phyloP scores from a whole-genome alignment of 2,797 vertebrate species.

The Cryptoprocta ferox region DNA sequence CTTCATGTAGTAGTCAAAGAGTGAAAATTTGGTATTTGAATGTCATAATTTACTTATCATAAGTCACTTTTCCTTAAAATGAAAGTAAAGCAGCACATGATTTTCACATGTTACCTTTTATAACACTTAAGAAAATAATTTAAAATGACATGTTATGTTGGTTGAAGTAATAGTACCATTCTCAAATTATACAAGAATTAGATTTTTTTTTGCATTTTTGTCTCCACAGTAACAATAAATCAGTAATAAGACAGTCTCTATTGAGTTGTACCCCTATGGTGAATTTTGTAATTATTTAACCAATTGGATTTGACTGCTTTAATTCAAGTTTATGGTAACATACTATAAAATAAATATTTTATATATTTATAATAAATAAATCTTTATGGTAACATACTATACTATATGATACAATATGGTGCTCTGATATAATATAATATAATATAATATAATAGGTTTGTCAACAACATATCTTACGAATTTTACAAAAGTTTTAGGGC shows the following conservation, averaged over 20 bases:
- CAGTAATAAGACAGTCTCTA: background rate
- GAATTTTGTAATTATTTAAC: background rate
- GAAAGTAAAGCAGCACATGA: background rate
- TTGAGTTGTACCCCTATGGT: background rate
- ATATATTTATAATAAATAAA: background rate
- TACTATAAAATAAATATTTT: background rate
- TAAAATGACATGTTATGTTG: background rate
- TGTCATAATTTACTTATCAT: background rate
- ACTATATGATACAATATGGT: background rate
- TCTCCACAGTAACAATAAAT: background rate
- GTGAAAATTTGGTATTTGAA: background rate
- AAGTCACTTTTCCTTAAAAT: background rate
- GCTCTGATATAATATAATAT: background rate
- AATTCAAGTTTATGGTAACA: background rate
- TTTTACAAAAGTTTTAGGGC: background rate
- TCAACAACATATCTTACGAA: background rate
- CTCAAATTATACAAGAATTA: background rate
- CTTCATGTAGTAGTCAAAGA: background rate
- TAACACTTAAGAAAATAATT: background rate
- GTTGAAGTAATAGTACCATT: background rate
- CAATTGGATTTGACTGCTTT: background rate
- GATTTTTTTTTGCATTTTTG: background rate
- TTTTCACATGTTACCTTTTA: background rate
- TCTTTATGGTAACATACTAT: background rate
- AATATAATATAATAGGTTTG: background rate